A percentile compares a stretch with the other conserved stretches of the same genome.
phyloP scores from a whole-genome alignment of 2,888 invertebrate species.

The Drosophila setosimentum region DNA sequence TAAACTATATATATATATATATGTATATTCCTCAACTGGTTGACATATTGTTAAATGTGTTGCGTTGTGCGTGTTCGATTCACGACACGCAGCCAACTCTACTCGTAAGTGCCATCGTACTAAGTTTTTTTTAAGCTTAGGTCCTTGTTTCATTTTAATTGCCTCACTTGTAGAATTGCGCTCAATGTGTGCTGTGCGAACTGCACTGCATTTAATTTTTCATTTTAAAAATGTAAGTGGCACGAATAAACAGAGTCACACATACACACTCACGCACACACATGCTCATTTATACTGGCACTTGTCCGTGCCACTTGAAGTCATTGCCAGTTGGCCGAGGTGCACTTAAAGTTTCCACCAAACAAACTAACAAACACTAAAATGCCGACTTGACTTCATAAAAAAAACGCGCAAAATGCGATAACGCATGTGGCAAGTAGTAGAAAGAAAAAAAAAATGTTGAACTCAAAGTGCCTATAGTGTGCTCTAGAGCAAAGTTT shows the following conservation, averaged over 20 bases:
- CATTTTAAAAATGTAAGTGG: constrained; percentile 54
- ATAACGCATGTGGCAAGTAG: constrained; percentile 60
- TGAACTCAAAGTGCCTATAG: constrained; percentile 15
- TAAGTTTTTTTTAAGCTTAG: constrained; percentile 17
- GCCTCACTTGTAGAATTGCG: constrained; percentile 36
- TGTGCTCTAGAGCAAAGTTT: constrained; percentile 38
- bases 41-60: neutral
- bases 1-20: neutral
- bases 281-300: constrained; percentile 30
- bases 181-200: constrained; percentile 30
- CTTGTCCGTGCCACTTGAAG: constrained; percentile 53
- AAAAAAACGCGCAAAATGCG: constrained; percentile 66
- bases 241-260: constrained; percentile 20
- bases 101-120: neutral
- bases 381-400: constrained; percentile 43
- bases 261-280: constrained; percentile 14
- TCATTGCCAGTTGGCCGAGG: constrained; percentile 57
- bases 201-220: constrained; percentile 53
- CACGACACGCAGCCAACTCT: neutral
- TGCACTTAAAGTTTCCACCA: constrained; percentile 64
- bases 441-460: constrained; percentile 32
- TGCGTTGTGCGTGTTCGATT: neutral
- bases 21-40: neutral
- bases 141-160: constrained; percentile 50
- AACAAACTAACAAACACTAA: constrained; percentile 54